Conservation (phyloP, 2,113 vertebrate species). For the Passer domesticus region DNA sequence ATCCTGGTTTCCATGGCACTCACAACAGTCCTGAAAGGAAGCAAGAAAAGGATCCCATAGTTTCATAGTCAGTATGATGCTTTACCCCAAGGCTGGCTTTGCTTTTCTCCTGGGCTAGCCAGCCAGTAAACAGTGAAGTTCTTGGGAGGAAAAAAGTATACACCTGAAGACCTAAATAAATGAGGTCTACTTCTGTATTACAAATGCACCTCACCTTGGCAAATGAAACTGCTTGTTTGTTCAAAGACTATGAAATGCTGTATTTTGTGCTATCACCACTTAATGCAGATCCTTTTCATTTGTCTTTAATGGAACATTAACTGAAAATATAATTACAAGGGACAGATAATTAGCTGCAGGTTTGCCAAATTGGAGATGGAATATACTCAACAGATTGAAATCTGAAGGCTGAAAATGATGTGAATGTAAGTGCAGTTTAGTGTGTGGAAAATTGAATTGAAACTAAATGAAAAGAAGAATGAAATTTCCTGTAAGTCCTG, state of each 20-base stretch:
- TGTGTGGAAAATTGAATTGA: not conserved
- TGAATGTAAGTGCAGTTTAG: not conserved
- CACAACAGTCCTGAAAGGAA: not conserved
- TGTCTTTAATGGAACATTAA: conserved; percentile 61
- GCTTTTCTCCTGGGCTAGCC: not conserved
- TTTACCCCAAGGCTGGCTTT: not conserved
- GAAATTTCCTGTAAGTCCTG: not conserved
- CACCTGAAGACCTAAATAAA: not conserved
- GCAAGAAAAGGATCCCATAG: not conserved
- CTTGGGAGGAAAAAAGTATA: not conserved
- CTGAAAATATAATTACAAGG: conserved; percentile 55
- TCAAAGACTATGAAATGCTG: conserved; percentile 25
- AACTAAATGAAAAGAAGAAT: not conserved
- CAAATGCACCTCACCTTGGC: not conserved
- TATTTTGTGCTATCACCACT: conserved; percentile 5
- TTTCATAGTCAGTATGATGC: not conserved
- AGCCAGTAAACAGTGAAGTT: not conserved
- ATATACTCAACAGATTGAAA: conserved; percentile 17
- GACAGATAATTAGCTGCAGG: conserved; percentile 49
- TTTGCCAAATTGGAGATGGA: conserved; percentile 49
- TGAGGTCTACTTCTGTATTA: not conserved
- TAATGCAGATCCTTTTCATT: not conserved
- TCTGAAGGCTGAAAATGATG: not conserved
- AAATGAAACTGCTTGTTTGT: conserved; percentile 18
- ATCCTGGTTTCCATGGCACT: conserved; percentile 13